Evolutionary conservation across 1,140 invertebrate species (phyloP), one percentile per base, ranked within the genome.

Genomic region (Brachionus calyciflorus): DNA sequence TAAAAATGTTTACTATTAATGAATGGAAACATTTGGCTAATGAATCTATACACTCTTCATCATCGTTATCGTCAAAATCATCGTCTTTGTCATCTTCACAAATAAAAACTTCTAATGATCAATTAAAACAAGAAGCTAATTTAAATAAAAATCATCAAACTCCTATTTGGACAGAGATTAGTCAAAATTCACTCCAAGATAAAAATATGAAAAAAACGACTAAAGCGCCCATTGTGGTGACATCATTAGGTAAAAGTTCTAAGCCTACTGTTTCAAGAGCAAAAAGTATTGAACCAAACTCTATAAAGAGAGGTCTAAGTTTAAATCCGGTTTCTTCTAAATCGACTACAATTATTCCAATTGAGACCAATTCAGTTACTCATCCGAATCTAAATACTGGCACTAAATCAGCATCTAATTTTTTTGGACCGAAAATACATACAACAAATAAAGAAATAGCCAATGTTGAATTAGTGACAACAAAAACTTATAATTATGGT

Each of bases 11-110:
- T 65, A 9, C 33, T 7, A 44, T 44, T 44, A 65, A 28, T 26
- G 60, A 65, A 44, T 65, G 60, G 60, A 41, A 65, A 65, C 33
- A 65, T 65, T 65, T 65, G 60, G 24, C 60, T n/a, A 44, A 46
- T 41, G 17, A 33, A 30, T 44, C 60, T 37, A 37, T 5, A 3
- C 33, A 37, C n/a, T n/a, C n/a, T n/a, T n/a, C n/a, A n/a, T n/a
- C n/a, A 37, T 40, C 57, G 40, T 40, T 17, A 19, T 37, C 57
- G 12, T 63, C 57, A n/a, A 63, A 21, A 17, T 46, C 60, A 12
- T 41, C 24, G 41, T 19, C 40, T 24, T 44, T 24, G 33, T 41
- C 40, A 44, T 30, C 60, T 24, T 65, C 14, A 46, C 24, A 28
- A 10, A 10, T 14, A 7, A 46, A 14, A 46, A 46, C 9, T 17